Conservation (phyloP, 2,113 vertebrate genomes). For the Pseudopipra pipra region DNA sequence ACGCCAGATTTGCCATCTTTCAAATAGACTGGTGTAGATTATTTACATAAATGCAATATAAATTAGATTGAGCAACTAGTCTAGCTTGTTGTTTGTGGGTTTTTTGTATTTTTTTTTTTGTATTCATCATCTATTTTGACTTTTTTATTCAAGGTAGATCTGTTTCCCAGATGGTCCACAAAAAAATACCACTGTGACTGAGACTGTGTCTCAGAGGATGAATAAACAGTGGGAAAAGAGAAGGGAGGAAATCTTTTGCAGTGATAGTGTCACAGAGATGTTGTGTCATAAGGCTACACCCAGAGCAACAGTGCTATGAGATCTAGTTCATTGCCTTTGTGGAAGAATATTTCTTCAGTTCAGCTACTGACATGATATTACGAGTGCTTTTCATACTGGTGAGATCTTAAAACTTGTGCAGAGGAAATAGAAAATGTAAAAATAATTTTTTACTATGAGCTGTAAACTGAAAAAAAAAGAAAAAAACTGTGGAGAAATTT, state of each 20-base stretch:
- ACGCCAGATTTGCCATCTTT: not conserved
- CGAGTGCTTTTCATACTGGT: not conserved
- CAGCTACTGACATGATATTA: not conserved
- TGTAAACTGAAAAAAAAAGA: not conserved
- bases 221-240: not conserved
- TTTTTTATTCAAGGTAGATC: not conserved
- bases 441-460: not conserved
- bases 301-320: not conserved
- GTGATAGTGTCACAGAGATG: not conserved
- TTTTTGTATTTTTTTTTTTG: not conserved
- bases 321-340: not conserved
- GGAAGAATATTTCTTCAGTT: not conserved
- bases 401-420: not conserved
- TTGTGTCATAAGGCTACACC: not conserved
- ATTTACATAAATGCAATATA: not conserved
- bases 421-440: not conserved
- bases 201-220: not conserved
- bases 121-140: not conserved
- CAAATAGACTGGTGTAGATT: not conserved
- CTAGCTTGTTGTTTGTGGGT: not conserved
- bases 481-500: not conserved
- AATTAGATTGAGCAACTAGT: not conserved
- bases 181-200: not conserved
- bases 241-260: not conserved
- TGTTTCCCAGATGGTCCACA: not conserved